A percentile compares a stretch with the other conserved stretches of the same genome.
phyloP scores from a whole-genome alignment of 37 sponge, comb jelly and placozoan genomes.

The Oscarella lobularis region DNA sequence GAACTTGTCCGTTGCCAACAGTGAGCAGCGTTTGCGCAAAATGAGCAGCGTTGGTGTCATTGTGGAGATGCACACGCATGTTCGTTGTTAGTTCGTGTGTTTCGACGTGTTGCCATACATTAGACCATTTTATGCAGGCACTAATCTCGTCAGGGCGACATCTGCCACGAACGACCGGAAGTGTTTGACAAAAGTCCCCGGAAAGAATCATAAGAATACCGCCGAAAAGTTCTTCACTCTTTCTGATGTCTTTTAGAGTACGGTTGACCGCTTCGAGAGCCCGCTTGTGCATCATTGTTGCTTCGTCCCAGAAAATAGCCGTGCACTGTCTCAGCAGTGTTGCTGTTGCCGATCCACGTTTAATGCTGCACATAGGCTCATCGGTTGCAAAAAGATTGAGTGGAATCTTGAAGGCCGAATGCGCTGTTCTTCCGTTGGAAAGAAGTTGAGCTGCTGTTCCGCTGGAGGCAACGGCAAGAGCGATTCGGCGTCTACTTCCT shows the following conservation, averaged over 20 bases:
- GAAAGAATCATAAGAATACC: no score
- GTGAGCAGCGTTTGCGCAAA: slow-evolving; percentile 9
- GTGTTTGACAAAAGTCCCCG: no score
- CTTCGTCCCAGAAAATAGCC: slow-evolving; percentile 17
- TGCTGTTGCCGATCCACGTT: slow-evolving; percentile 12
- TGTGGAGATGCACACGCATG: slow-evolving; percentile 19
- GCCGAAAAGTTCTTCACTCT: no score
- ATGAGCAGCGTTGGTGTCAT: slow-evolving; percentile 11
- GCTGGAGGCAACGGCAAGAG: slow-evolving; percentile 19
- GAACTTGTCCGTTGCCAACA: slow-evolving; percentile 9
- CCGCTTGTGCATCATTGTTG: slow-evolving; percentile 8
- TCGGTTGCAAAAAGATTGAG: slow-evolving; percentile 7
- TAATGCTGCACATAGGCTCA: slow-evolving; percentile 13
- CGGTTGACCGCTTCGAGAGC: slow-evolving; percentile 11
- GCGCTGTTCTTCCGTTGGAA: slow-evolving; percentile 13
- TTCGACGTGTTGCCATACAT: slow-evolving; percentile 13
- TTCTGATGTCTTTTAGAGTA: no score
- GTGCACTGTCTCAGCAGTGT: slow-evolving; percentile 5
- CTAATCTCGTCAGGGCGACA: no score
- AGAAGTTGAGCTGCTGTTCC: slow-evolving; percentile 22
- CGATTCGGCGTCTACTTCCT: slow-evolving; percentile 6
- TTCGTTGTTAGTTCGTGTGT: slow-evolving; percentile 7
- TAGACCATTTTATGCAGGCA: no score
- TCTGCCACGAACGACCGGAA: no score
- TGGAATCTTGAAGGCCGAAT: slow-evolving; percentile 21